A percentile compares a stretch with the other conserved stretches of the same genome.
These are phyloP conservation scores for Drosophila rufa DNA, from an alignment of 1,140 invertebrate genomes.

Conservation along the genomic window DNA sequence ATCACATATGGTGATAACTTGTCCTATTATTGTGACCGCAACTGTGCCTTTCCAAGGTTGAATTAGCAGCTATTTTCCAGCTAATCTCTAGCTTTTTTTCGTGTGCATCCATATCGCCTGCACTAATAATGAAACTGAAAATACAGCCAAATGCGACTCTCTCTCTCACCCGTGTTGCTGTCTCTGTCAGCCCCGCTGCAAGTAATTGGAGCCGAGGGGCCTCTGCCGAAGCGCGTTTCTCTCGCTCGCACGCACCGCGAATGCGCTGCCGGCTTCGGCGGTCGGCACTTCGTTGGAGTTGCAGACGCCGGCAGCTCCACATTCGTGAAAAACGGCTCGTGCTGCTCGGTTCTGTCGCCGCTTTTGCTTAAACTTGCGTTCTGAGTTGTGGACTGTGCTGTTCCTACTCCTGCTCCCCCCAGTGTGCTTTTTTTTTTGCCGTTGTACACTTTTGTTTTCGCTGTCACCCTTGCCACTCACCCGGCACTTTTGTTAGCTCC, in stretches of 20 bases:
- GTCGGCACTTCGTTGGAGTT: conserved; percentile 72
- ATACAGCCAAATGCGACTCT: conserved; percentile 66
- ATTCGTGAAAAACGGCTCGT: conserved; percentile 71
- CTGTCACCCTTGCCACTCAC: conserved; percentile 4
- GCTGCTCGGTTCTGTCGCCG: conserved; percentile 55
- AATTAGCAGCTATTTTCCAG: not conserved
- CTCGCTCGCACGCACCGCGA: conserved; percentile 43
- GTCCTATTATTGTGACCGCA: no score
- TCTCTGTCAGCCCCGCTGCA: conserved; percentile 7
- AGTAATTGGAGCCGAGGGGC: conserved; percentile 31
- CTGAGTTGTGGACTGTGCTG: conserved; percentile 15
- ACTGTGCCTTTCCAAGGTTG: no score
- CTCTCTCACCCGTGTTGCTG: conserved; percentile 1
- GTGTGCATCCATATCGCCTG: not conserved
- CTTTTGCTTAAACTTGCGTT: conserved; percentile 11
- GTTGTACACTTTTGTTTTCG: conserved; percentile 29
- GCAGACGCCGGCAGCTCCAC: conserved; percentile 64
- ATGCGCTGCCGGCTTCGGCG: conserved; percentile 53
- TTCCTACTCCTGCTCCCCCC: conserved; percentile 13
- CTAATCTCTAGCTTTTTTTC: no score
- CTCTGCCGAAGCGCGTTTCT: conserved; percentile 14
- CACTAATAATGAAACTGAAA: conserved; percentile 60
- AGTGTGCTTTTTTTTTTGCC: conserved; percentile 30
- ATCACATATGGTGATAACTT: no score
- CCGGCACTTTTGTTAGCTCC: conserved; percentile 4